phyloP scores from a whole-genome alignment of 2,797 vertebrate species.

The Bryconaethiops microstoma region DNA sequence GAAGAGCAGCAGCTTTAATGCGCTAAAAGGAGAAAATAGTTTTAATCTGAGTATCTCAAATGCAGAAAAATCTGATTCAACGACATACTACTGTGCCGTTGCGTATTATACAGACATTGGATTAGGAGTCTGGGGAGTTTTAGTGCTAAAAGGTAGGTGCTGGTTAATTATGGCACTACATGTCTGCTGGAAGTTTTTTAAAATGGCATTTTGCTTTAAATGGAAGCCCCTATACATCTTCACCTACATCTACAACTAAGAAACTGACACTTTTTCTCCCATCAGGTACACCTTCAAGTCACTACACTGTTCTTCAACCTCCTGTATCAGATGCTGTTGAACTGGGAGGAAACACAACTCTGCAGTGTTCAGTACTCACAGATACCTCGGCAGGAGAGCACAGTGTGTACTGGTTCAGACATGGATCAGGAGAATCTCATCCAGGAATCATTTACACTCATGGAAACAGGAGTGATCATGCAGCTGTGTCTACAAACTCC shows the following conservation, averaged over 20 bases:
- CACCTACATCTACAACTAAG: too few species aligned
- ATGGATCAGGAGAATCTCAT: constrained; percentile 46
- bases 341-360: constrained; percentile 7
- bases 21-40: neutral
- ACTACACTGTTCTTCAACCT: neutral
- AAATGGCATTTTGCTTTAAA: too few species aligned
- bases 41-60: constrained; percentile 10
- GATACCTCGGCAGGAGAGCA: constrained; percentile 51
- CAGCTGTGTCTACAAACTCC: constrained; percentile 61
- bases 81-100: neutral
- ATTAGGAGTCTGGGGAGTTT: neutral
- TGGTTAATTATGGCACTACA: neutral
- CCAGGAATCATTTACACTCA: constrained; percentile 48
- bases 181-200: too few species aligned
- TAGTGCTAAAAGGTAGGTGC: neutral
- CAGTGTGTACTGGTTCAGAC: constrained; percentile 54
- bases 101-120: neutral
- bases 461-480: constrained; percentile 47
- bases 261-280: neutral
- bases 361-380: constrained; percentile 60
- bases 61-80: neutral
- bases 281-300: neutral
- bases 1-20: neutral
- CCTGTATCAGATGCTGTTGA: neutral
- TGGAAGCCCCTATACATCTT: too few species aligned